Evolutionary conservation across 2,888 invertebrate species (phyloP).

Genomic region (Polyommatus icarus): DNA sequence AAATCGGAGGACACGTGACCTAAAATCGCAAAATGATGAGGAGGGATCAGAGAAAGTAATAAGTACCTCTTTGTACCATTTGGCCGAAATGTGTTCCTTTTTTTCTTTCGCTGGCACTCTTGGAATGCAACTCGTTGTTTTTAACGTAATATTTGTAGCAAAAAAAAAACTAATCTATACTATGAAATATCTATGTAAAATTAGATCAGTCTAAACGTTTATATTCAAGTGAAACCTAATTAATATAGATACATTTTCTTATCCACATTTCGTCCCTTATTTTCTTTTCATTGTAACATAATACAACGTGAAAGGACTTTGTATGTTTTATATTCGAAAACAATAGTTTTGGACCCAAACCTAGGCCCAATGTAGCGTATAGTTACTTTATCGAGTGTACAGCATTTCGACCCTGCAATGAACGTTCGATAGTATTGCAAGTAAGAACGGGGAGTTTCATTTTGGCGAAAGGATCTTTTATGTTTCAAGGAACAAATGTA

Average conservation of each 20-base stretch:
- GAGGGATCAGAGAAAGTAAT: too few relatives aligned
- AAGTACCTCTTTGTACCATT: too few relatives aligned
- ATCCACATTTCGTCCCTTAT: not conserved
- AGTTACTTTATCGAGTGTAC: conserved; percentile 12
- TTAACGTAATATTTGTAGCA: too few relatives aligned
- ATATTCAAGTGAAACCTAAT: too few relatives aligned
- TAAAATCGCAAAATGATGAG: too few relatives aligned
- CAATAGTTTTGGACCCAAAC: not conserved
- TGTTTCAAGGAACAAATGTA: not conserved
- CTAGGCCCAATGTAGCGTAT: not conserved
- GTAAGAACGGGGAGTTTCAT: not conserved
- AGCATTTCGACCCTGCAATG: not conserved
- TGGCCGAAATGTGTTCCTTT: too few relatives aligned
- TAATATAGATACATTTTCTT: not conserved
- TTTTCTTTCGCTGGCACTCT: too few relatives aligned
- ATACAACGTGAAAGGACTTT: not conserved
- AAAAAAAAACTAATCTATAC: too few relatives aligned
- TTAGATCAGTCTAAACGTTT: too few relatives aligned
- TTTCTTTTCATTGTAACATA: not conserved
- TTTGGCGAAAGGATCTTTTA: conserved; percentile 8
- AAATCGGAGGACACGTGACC: too few relatives aligned
- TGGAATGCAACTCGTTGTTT: too few relatives aligned
- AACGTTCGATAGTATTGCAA: conserved; percentile 9
- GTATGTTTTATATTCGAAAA: conserved; percentile 3
- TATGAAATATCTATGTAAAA: too few relatives aligned